Base-by-base conservation (phyloP, 2,888 invertebrate species). In the Parasteatoda lunata region DNA sequence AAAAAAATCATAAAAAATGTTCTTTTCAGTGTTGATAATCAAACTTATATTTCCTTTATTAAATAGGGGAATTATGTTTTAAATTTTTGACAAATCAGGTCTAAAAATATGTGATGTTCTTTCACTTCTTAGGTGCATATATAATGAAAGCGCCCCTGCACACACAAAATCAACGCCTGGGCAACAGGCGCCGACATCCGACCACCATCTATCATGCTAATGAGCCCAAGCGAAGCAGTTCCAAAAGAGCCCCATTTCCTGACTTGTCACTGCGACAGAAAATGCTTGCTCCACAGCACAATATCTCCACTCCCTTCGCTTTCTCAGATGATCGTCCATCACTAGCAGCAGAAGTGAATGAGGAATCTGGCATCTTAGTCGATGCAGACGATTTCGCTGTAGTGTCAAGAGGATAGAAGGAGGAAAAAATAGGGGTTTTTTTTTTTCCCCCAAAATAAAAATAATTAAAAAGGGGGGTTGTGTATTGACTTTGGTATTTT, bases 181-280 rank as follows among this genome's bases (percentile, higher is more conserved):
- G 81, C 76, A 84, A 78, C 78, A 79, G 85, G 82, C 81, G 9
- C 65, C 52, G 6, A 66, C 80, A 81, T 77, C 86, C 77, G 77
- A 54, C 71, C 77, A 15, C 77, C 77, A 87, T 87, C 77, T 77
- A 87, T 87, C 86, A 87, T 87, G 86, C 68, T 87, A 87, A 87
- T 87, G 81, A 87, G 77, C 72, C 59, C 54, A 45, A 77, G 52
- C 68, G 66, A 75, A 73, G 51, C 71, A 70, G 65, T 47, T 70
- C 30, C 65, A 65, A 85, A 68, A 80, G 75, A 73, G 77, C 68
- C 45, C 79, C 69, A 79, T 84, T 84, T 84, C 84, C 84, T 78
- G 84, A 84, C 73, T 64, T 75, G 79, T 76, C 82, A 76, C 82
- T 30, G 64, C 76, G 15, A 73, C 82, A 81, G 73, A 54, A 71